Conservation (phyloP, 2,888 invertebrate species). For the Caenorhabditis zanzibari region DNA sequence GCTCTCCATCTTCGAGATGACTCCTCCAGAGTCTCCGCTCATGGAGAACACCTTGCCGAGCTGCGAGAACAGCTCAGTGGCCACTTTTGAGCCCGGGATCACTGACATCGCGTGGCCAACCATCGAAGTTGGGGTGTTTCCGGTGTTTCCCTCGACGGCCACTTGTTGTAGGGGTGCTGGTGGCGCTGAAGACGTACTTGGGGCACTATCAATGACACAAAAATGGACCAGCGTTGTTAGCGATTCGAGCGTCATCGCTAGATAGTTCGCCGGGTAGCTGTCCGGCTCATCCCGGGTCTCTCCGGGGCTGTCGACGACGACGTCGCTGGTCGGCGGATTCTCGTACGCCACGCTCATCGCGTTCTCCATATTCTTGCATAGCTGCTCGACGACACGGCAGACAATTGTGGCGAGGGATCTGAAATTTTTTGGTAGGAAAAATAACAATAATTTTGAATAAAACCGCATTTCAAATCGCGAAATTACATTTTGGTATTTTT, state of each 20-base stretch:
- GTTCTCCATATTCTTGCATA: constrained; percentile 90
- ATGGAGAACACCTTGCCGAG: constrained; percentile 90
- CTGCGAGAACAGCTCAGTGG: constrained; percentile 89
- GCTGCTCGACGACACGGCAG: constrained; percentile 89
- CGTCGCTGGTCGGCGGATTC: constrained; percentile 51
- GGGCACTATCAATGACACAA: constrained; percentile 76
- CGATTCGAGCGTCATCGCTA: constrained; percentile 78
- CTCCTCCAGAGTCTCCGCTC: constrained; percentile 57
- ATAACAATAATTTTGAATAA: too few relatives aligned
- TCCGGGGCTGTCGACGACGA: constrained; percentile 47
- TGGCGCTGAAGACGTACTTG: constrained; percentile 12
- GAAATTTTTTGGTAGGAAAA: constrained; percentile 80
- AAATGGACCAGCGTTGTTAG: constrained; percentile 82
- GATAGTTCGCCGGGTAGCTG: constrained; percentile 79
- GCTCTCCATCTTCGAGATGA: constrained; percentile 65
- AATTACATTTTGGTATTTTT: too few relatives aligned
- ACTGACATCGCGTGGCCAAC: constrained; percentile 78
- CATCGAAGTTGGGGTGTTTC: constrained; percentile 54
- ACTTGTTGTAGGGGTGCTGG: neutral
- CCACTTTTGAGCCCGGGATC: constrained; percentile 80
- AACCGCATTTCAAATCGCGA: too few relatives aligned
- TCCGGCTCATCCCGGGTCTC: constrained; percentile 57
- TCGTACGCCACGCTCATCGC: constrained; percentile 67
- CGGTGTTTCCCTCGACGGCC: constrained; percentile 23
- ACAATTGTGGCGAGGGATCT: constrained; percentile 89